These are phyloP conservation scores for Atethmia centrago DNA, from an alignment of 2,888 invertebrate genomes.

Conservation along the genomic window DNA sequence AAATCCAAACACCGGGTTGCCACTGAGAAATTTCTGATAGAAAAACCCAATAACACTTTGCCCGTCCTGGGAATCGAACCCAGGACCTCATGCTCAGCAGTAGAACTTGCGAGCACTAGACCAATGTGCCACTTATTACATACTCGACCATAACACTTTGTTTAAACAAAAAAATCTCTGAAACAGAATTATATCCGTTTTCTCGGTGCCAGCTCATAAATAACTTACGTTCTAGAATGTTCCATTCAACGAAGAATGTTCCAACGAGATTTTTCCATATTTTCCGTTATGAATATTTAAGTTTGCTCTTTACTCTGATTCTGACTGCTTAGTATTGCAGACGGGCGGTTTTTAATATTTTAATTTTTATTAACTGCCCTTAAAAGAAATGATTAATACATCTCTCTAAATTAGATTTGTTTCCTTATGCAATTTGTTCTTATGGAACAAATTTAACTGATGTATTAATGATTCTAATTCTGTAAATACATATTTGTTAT, in stretches of 20 bases:
- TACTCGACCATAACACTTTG: neutral
- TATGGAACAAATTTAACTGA: no score
- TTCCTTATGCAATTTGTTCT: no score
- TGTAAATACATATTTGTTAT: no score
- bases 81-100: neutral
- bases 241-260: constrained; percentile 56
- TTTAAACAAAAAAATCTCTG: constrained; percentile 29
- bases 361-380: neutral
- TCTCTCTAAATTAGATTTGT: no score
- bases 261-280: constrained; percentile 80
- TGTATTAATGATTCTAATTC: no score
- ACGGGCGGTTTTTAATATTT: constrained; percentile 36
- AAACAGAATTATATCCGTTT: constrained; percentile 41
- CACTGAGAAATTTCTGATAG: no score
- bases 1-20: no score
- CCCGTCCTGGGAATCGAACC: neutral
- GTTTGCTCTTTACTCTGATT: constrained; percentile 69
- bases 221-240: constrained; percentile 45
- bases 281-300: constrained; percentile 82
- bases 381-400: neutral
- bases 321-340: constrained; percentile 48
- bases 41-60: no score
- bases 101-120: neutral
- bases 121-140: neutral
- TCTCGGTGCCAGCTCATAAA: constrained; percentile 50